Percentiles rank a stretch among this genome's conserved stretches.
phyloP scores from a whole-genome alignment of 1,140 invertebrate genomes.

The Cydia strobilella region DNA sequence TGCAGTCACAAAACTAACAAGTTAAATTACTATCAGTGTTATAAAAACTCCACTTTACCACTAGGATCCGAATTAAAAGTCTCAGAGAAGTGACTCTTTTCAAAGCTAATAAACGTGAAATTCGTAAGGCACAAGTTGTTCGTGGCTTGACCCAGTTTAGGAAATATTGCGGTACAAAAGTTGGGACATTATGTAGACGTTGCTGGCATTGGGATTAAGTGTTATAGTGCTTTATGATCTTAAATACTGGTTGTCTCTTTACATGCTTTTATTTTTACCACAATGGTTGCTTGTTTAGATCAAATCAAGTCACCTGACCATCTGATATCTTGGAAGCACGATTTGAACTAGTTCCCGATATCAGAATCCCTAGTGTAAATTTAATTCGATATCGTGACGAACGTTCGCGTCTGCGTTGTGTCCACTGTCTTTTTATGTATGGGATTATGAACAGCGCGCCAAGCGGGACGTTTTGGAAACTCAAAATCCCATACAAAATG shows the following conservation, averaged over 20 bases:
- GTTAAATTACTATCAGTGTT: not conserved
- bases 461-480: no score
- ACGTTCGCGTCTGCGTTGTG: no score
- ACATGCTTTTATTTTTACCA: not conserved
- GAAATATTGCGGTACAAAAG: constrained; percentile 8
- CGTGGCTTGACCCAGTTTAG: not conserved
- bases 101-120: constrained; percentile 5
- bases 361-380: no score
- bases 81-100: not conserved
- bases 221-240: not conserved
- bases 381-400: no score
- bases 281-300: no score
- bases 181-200: not conserved
- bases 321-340: no score
- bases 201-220: constrained; percentile 6
- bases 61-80: not conserved
- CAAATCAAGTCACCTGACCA: no score
- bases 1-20: no score
- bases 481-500: no score
- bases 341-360: no score
- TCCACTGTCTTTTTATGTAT: no score
- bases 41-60: not conserved
- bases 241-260: not conserved
- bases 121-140: not conserved
- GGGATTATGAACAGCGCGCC: no score